A percentile compares a stretch with the other conserved stretches of the same genome.
phyloP scores from a whole-genome alignment of 2,113 vertebrate species.

The Rhabdornis inornatus region DNA sequence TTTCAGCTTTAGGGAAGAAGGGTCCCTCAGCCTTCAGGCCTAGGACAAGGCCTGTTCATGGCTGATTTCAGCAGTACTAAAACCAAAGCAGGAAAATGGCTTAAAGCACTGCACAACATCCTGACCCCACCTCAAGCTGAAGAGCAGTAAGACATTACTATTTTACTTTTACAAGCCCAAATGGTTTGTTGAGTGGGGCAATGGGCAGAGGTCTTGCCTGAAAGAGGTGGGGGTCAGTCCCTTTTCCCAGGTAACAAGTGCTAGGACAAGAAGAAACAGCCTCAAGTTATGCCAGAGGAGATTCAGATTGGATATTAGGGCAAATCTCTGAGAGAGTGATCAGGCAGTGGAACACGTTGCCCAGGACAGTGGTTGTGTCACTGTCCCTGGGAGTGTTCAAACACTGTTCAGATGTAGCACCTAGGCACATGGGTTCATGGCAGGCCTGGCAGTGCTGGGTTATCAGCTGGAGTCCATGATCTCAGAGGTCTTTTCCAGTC shows the following conservation, averaged over 20 bases:
- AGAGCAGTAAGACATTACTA: neutral
- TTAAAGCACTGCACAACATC: neutral
- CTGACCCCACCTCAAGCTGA: no score
- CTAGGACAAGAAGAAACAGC: neutral
- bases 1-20: neutral
- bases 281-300: neutral
- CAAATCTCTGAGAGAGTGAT: neutral
- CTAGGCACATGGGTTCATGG: neutral
- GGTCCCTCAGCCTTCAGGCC: neutral
- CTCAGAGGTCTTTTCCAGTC: neutral
- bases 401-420: neutral
- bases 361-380: neutral
- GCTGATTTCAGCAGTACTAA: neutral
- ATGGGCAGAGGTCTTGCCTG: neutral
- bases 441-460: neutral
- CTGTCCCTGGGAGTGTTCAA: neutral
- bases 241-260: neutral
- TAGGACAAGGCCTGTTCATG: neutral
- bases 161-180: neutral
- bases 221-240: neutral
- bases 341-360: neutral
- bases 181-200: fast-evolving
- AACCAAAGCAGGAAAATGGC: neutral
- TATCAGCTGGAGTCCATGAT: neutral
- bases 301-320: neutral